These are phyloP conservation scores for Synanthedon formicaeformis DNA, from an alignment of 2,888 invertebrate genomes.

Conservation along the genomic window DNA sequence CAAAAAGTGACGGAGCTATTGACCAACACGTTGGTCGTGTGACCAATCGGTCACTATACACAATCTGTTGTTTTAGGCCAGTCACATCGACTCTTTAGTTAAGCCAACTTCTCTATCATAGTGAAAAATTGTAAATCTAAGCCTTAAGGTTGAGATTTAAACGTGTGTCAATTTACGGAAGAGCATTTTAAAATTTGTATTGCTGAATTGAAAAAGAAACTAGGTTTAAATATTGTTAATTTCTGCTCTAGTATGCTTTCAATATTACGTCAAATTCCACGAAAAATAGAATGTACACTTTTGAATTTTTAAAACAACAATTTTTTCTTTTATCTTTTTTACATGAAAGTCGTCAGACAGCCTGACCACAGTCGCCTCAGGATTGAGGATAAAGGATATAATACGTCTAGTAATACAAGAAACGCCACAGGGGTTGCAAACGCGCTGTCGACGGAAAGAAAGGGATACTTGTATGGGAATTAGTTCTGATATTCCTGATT, in stretches of 20 bases:
- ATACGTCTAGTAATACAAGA: too few species aligned
- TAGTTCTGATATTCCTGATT: too few species aligned
- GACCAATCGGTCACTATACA: slow-evolving; percentile 19
- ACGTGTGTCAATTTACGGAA: neutral
- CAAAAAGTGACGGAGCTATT: slow-evolving; percentile 9
- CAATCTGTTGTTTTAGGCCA: slow-evolving; percentile 24
- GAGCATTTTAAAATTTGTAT: neutral
- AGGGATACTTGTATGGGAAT: too few species aligned
- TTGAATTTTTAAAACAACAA: too few species aligned
- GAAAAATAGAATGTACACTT: too few species aligned
- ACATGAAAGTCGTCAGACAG: too few species aligned
- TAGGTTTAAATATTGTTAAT: neutral
- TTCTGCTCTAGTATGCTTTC: neutral
- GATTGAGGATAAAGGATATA: too few species aligned
- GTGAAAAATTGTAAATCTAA: neutral
- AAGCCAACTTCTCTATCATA: neutral
- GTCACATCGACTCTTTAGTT: slow-evolving; percentile 12
- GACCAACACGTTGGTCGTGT: slow-evolving; percentile 9
- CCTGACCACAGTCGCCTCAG: too few species aligned
- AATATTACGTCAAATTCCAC: too few species aligned
- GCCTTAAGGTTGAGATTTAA: neutral
- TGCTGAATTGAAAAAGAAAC: neutral
- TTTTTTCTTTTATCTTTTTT: too few species aligned
- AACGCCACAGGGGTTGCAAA: too few species aligned
- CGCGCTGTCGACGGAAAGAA: too few species aligned